Evolutionary conservation across 1,140 invertebrate species (phyloP), one percentile per base, ranked within the genome.

Genomic region (Drosophila pandora): DNA sequence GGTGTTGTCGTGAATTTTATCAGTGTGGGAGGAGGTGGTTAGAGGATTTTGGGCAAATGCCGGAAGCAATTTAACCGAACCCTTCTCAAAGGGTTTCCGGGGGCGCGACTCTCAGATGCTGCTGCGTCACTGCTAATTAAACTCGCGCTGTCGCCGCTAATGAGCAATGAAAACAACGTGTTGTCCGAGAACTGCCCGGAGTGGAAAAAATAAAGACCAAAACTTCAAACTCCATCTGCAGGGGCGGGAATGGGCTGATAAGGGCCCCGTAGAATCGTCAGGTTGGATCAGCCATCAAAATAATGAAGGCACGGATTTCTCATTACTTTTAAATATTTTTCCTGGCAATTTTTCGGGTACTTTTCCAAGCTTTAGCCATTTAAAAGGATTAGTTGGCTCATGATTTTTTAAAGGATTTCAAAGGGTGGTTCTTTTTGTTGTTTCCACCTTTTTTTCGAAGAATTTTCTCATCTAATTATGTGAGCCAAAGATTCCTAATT

Each of bases 151-250:
- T 85, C 82, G 79, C 84, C 84, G 78, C 85, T 90, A 90, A 90
- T 90, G 85, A 90, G 81, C 85, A 90, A 90, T 90, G 85, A 90
- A 90, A 90, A 90, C 85, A 90, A 90, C 87, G 85, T 90, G 85
- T 90, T 90, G 76, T 79, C 56, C 50, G 25, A 47, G 45, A 49
- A 58, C 21, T 34, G 37, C 43, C 47, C 21, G 32, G 25, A 28
- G 6, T 49, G 22, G 1, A 68, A 17, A 30, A 17, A 53, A 52
- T 21, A 5, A 13, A 3, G 0, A 21, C 12, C 34, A 37, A 37
- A 59, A 50, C 32, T 50, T 10, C 12, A 65, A 63, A 43, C 43
- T 22, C 58, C 47, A 37, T 43, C 41, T 61, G 49, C 25, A 49
- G 49, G 54, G 43, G 43, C 57, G 32, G 56, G 60, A 79, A 84